Evolutionary conservation across 2,797 vertebrate species (phyloP).

Genomic region (Xiphophorus birchmanni): DNA sequence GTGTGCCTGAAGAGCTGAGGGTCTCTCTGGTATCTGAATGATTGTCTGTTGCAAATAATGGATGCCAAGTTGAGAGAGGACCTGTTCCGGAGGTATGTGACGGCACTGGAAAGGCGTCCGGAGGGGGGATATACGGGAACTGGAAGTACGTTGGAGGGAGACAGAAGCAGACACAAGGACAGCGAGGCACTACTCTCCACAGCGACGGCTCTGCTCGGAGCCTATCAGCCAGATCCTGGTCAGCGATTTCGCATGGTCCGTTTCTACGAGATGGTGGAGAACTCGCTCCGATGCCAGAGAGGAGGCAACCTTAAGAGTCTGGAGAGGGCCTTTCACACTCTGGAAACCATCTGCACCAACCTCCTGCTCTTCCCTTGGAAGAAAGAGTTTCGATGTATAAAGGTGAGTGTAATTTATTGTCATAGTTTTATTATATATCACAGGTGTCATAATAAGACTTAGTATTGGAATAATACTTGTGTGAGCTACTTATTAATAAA

Average conservation of each 20-base stretch:
- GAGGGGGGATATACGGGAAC: constrained; percentile 69
- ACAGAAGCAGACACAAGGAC: constrained; percentile 81
- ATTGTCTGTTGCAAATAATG: constrained; percentile 83
- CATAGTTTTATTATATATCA: neutral
- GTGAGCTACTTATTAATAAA: neutral
- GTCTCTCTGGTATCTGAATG: constrained; percentile 67
- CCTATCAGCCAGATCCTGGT: constrained; percentile 91
- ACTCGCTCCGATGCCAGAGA: constrained; percentile 87
- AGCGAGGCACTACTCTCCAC: constrained; percentile 91
- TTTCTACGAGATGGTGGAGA: constrained; percentile 94
- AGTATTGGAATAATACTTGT: neutral
- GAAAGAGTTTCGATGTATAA: constrained; percentile 97
- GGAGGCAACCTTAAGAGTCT: constrained; percentile 87
- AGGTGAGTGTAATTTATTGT: constrained; percentile 78
- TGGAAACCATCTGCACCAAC: constrained; percentile 94
- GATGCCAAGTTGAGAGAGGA: constrained; percentile 98
- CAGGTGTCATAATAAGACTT: neutral
- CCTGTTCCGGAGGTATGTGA: constrained; percentile 95
- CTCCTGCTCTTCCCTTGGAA: constrained; percentile 98
- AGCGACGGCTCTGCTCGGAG: constrained; percentile 91
- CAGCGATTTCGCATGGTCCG: constrained; percentile 93
- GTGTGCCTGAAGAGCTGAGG: constrained; percentile 65
- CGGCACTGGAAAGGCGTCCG: constrained; percentile 89
- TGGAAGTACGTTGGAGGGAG: constrained; percentile 68
- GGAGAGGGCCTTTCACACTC: constrained; percentile 87